Evolutionary conservation across 2,797 vertebrate genomes (phyloP).

Genomic region (Centropyge bicolor): DNA sequence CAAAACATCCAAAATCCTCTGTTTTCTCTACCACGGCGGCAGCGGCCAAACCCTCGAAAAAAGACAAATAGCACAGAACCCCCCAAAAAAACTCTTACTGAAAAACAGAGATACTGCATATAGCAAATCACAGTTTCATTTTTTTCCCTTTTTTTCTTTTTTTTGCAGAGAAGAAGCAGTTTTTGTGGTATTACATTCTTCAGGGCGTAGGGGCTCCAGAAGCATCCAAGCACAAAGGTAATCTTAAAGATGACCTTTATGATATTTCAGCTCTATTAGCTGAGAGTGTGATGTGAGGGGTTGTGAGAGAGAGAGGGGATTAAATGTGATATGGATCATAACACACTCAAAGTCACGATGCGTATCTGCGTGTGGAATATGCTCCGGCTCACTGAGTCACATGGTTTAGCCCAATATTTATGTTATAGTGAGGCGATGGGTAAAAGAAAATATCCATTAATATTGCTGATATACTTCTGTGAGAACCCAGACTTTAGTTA

Average conservation of each 20-base stretch:
- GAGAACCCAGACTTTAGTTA: constrained; percentile 34
- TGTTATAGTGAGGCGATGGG: constrained; percentile 18
- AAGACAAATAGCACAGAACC: constrained; percentile 55
- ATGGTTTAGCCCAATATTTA: constrained; percentile 26
- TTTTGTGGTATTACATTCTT: constrained; percentile 61
- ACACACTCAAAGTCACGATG: constrained; percentile 48
- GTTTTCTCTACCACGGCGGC: background rate
- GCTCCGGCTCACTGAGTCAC: constrained; percentile 25
- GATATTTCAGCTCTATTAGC: constrained; percentile 71
- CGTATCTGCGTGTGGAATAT: constrained; percentile 45
- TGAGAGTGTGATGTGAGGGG: constrained; percentile 53
- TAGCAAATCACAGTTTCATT: constrained; percentile 61
- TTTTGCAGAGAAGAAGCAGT: constrained; percentile 49
- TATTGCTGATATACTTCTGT: constrained; percentile 66
- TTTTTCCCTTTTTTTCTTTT: constrained; percentile 14
- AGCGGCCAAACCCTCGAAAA: constrained; percentile 43
- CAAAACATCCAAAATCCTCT: constrained; percentile 29
- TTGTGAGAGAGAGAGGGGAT: constrained; percentile 31
- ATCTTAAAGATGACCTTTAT: constrained; percentile 73
- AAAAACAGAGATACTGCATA: constrained; percentile 57
- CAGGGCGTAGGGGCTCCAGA: constrained; percentile 44
- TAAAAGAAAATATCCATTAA: constrained; percentile 41
- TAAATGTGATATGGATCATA: constrained; percentile 65
- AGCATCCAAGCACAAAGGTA: constrained; percentile 67
- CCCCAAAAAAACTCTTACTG: constrained; percentile 25